phyloP scores from a whole-genome alignment of 1,140 invertebrate genomes.

The Tetramorium simillimum region DNA sequence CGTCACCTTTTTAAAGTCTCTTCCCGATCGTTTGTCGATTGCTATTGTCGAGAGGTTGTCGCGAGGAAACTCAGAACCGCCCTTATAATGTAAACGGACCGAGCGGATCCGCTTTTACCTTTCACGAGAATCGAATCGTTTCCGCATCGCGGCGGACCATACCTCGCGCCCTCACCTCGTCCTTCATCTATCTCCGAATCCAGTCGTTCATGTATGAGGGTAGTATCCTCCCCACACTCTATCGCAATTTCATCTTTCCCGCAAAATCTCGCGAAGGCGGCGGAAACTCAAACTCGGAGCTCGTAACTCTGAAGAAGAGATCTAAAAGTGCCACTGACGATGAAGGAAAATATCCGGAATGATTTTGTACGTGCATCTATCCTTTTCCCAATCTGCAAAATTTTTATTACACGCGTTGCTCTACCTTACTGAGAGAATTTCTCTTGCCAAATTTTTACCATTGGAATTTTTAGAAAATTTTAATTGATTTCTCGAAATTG shows the following conservation, averaged over 20 bases:
- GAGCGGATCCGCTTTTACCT: slow-evolving; percentile 43
- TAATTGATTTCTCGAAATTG: not conserved
- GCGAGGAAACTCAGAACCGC: slow-evolving; percentile 55
- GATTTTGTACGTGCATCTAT: slow-evolving; percentile 12
- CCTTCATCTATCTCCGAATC: slow-evolving; percentile 25
- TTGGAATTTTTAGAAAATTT: not conserved
- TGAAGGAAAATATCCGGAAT: slow-evolving; percentile 42
- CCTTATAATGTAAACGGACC: slow-evolving; percentile 66
- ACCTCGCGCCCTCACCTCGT: slow-evolving; percentile 6
- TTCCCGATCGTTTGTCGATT: slow-evolving; percentile 18
- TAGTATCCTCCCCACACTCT: slow-evolving; percentile 8
- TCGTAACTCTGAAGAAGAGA: slow-evolving; percentile 37
- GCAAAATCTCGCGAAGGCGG: slow-evolving; percentile 23
- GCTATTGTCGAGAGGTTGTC: slow-evolving; percentile 54
- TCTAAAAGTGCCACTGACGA: slow-evolving; percentile 42
- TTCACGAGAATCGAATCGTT: slow-evolving; percentile 57
- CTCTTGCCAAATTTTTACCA: not conserved
- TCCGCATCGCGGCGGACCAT: slow-evolving; percentile 28
- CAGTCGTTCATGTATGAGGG: slow-evolving; percentile 41
- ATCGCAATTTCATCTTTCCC: slow-evolving; percentile 36
- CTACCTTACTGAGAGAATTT: not conserved
- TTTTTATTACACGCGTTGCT: slow-evolving; percentile 22
- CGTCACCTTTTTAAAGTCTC: slow-evolving; percentile 26
- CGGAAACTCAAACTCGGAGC: slow-evolving; percentile 27
- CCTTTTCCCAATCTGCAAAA: slow-evolving; percentile 4